These are phyloP conservation scores for Drosophila diplacantha DNA, from an alignment of 2,888 invertebrate species.

Conservation along the genomic window DNA sequence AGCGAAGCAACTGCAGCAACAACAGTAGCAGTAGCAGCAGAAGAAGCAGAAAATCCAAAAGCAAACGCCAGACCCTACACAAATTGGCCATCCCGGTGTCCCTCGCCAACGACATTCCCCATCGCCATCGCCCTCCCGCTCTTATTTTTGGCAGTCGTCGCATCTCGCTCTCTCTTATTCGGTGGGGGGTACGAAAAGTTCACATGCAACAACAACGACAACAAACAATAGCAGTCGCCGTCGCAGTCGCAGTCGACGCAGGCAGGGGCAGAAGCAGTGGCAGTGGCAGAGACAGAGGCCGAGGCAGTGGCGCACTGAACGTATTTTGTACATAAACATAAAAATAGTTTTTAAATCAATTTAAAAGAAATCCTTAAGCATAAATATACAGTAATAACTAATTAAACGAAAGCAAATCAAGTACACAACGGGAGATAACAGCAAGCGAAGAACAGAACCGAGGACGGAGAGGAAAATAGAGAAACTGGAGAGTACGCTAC, in stretches of 20 bases:
- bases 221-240: conserved; percentile 60
- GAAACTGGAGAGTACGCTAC: conserved; percentile 11
- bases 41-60: conserved; percentile 1
- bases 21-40: conserved; percentile 8
- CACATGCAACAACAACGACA: conserved; percentile 62
- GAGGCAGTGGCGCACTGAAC: conserved; percentile 31
- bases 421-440: conserved; percentile 7
- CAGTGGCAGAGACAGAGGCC: conserved; percentile 28
- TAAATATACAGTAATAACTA: conserved; percentile 34
- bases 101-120: conserved; percentile 19
- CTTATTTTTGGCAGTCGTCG: conserved; percentile 45
- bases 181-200: conserved; percentile 67
- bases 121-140: conserved; percentile 19
- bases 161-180: conserved; percentile 46
- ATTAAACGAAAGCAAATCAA: conserved; percentile 20
- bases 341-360: conserved; percentile 47
- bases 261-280: conserved; percentile 25
- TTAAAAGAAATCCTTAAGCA: conserved; percentile 36
- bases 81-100: conserved; percentile 23
- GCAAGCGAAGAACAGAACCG: background rate
- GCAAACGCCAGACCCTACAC: conserved; percentile 11
- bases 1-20: conserved; percentile 11
- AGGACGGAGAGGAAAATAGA: conserved; percentile 4
- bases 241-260: conserved; percentile 24
- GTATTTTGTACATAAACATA: conserved; percentile 38